phyloP scores from a whole-genome alignment of 2,888 invertebrate species.

The Parasteatoda lunata region DNA sequence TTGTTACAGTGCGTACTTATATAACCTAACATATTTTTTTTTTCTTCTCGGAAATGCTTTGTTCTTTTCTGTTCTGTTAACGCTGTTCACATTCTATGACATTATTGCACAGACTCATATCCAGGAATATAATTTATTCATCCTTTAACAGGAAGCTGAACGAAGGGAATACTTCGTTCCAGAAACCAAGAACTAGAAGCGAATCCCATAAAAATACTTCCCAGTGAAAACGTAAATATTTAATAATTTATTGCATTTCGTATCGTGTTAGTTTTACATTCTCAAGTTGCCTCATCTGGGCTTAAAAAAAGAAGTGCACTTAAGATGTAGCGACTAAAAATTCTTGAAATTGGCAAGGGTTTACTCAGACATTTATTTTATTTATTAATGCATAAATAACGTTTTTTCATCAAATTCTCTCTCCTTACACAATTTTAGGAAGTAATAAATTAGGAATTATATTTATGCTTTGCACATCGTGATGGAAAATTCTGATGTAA shows the following conservation, averaged over 20 bases:
- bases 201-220: constrained; percentile 30
- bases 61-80: constrained; percentile 17
- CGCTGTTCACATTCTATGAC: background rate
- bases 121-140: constrained; percentile 19
- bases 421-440: no score
- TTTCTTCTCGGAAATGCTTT: background rate
- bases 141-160: background rate
- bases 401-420: no score
- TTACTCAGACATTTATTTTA: constrained; percentile 4
- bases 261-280: constrained; percentile 15
- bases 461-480: no score
- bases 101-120: background rate
- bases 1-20: no score
- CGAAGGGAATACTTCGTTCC: constrained; percentile 5
- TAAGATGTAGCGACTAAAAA: background rate
- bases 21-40: no score
- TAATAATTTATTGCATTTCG: constrained; percentile 20
- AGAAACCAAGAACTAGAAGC: background rate
- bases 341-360: background rate
- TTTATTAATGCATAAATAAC: constrained; percentile 19
- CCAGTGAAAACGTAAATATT: constrained; percentile 14
- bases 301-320: background rate
- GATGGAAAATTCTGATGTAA: no score
- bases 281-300: background rate
- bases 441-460: no score